Percentiles rank a stretch among this genome's conserved stretches.
Evolutionary conservation across 2,113 vertebrate species (phyloP).

Genomic region (Sinocyclocheilus anophthalmus): DNA sequence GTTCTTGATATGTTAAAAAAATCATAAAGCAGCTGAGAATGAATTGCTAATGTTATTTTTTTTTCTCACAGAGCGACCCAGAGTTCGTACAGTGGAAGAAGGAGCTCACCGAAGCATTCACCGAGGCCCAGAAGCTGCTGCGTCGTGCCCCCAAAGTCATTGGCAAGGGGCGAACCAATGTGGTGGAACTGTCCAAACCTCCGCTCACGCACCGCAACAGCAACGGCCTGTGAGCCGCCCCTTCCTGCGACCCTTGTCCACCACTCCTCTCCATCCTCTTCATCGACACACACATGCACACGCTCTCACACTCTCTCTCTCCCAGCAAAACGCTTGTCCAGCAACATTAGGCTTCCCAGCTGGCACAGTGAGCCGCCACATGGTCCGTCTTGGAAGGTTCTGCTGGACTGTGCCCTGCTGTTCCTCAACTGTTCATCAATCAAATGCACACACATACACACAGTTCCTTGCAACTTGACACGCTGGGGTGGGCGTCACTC

Average conservation of each 20-base stretch:
- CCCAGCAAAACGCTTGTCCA: background rate
- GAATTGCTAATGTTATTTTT: background rate
- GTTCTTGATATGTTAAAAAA: background rate
- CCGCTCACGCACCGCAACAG: conserved; percentile 94
- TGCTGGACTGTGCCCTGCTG: conserved; percentile 20
- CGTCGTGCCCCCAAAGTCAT: conserved; percentile 95
- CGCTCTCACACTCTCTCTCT: conserved; percentile 28
- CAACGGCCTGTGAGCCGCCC: conserved; percentile 85
- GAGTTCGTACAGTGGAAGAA: conserved; percentile 99
- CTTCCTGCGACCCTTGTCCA: background rate
- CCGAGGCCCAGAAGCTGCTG: conserved; percentile 91
- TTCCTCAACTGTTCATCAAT: conserved; percentile 14
- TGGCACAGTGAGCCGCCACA: background rate
- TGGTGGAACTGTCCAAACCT: conserved; percentile 91
- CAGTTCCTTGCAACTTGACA: background rate
- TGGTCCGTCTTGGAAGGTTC: conserved; percentile 5
- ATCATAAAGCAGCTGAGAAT: background rate
- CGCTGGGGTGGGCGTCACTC: background rate
- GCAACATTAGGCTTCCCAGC: conserved; percentile 19
- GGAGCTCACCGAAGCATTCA: conserved; percentile 91
- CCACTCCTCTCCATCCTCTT: conserved; percentile 17
- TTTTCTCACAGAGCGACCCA: conserved; percentile 84
- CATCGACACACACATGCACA: conserved; percentile 26
- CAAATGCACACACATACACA: conserved; percentile 19
- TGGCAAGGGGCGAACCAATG: conserved; percentile 82